phyloP scores from a whole-genome alignment of 2,888 invertebrate genomes.

The Thalpophila matura region DNA sequence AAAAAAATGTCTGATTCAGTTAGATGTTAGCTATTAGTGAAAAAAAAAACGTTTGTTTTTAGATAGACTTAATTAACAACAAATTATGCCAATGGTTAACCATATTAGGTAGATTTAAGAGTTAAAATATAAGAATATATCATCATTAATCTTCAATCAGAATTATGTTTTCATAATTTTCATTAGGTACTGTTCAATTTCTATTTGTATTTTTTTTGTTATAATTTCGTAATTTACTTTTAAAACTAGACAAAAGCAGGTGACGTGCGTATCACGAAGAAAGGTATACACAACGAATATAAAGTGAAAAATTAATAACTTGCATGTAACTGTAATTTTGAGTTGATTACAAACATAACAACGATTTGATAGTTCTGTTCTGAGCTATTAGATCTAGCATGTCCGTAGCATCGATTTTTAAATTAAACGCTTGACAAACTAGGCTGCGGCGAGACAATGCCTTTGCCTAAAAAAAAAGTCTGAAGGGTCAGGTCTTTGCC shows the following conservation, averaged over 20 bases:
- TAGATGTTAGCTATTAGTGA: no score
- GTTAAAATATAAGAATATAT: no score
- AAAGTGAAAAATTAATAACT: slow-evolving; percentile 49
- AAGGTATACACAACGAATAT: slow-evolving; percentile 53
- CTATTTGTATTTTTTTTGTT: slow-evolving; percentile 18
- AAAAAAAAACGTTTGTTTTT: no score
- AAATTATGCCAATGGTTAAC: no score
- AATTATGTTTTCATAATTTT: background rate
- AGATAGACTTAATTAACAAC: no score
- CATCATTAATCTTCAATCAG: background rate
- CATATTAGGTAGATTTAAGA: no score
- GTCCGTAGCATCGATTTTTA: slow-evolving; percentile 11
- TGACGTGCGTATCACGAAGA: slow-evolving; percentile 51
- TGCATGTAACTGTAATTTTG: slow-evolving; percentile 51
- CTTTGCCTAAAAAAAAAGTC: background rate
- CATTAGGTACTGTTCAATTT: background rate
- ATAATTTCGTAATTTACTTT: slow-evolving; percentile 31
- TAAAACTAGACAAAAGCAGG: slow-evolving; percentile 58
- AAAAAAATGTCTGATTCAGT: no score
- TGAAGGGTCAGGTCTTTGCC: background rate
- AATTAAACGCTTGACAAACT: slow-evolving; percentile 15
- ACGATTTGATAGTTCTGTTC: slow-evolving; percentile 12
- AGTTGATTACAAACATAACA: slow-evolving; percentile 31
- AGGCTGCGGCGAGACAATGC: background rate
- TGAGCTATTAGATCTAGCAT: slow-evolving; percentile 36